These are phyloP conservation scores for Drosophila obscura DNA, from an alignment of 1,140 invertebrate genomes.

Conservation along the genomic window DNA sequence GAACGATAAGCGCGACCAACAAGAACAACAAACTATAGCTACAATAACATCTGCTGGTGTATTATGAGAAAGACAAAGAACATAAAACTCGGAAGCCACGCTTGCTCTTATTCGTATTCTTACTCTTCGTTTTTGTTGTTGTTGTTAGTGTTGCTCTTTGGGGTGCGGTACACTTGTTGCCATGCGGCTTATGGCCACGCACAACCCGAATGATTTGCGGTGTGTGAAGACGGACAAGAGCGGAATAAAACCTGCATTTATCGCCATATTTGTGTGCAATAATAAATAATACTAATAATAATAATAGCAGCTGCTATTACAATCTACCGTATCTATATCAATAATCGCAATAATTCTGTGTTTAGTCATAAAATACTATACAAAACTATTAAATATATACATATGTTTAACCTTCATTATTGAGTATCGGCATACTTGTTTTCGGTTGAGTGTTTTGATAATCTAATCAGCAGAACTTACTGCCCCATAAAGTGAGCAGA, in stretches of 20 bases:
- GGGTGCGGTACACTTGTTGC: slow-evolving; percentile 68
- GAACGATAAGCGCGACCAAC: slow-evolving; percentile 67
- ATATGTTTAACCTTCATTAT: slow-evolving; percentile 11
- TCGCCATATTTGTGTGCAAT: background rate
- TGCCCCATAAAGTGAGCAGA: slow-evolving; percentile 1
- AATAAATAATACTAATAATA: slow-evolving; percentile 12
- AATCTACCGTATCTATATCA: background rate
- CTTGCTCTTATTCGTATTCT: slow-evolving; percentile 29
- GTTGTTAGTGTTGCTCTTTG: slow-evolving; percentile 26
- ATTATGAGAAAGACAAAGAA: slow-evolving; percentile 64
- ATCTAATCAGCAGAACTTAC: slow-evolving; percentile 24
- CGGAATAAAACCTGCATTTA: slow-evolving; percentile 1
- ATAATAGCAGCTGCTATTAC: slow-evolving; percentile 12
- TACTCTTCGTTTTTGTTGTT: slow-evolving; percentile 31
- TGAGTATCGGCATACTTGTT: slow-evolving; percentile 7
- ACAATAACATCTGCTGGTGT: slow-evolving; percentile 12
- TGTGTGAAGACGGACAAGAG: background rate
- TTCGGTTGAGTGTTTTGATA: background rate
- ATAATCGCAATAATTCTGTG: background rate
- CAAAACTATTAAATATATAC: background rate
- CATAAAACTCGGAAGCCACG: slow-evolving; percentile 64
- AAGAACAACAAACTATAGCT: slow-evolving; percentile 40
- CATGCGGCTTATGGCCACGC: slow-evolving; percentile 56
- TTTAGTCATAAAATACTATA: slow-evolving; percentile 12
- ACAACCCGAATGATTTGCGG: slow-evolving; percentile 18